Base-by-base conservation (phyloP, 2,888 invertebrate genomes). In the Coenonympha glycerion region DNA sequence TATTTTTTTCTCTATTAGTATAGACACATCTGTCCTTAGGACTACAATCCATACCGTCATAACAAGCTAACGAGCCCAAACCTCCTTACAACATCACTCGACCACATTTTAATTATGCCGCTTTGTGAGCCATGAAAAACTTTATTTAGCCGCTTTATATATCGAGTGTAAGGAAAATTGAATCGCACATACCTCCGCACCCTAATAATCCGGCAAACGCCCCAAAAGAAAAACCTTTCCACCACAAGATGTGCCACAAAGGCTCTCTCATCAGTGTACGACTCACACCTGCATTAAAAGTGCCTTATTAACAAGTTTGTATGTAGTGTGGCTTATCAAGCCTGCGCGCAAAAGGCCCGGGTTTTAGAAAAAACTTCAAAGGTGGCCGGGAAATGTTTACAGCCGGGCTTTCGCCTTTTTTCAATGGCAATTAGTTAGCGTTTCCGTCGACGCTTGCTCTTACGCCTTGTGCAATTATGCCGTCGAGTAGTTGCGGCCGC, bases 361-460 rank as follows among this genome's bases (percentile, higher is more conserved):
- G 63, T 73, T 76, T 74, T 68, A 67, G 63, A 71, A 78, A 79
- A 77, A 78, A 84, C 79, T 76, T 85, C 86, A 87, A 87, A 86
- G 82, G 71, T 65, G 63, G 67, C 62, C 65, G 69, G 73, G 73
- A 74, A 83, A 83, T 81, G 84, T 85, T 86, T 83, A 81, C 79
- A 80, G 81, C 72, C 76, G 80, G 82, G 75, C 66, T 87, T 85
- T 87, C 88, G 84, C 88, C 88, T 88, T 88, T 88, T 86, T 86
- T 87, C 79, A 88, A 88, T 88, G 87, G 88, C 88, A 88, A 88
- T 88, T 88, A 88, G 87, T 87, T 79, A 77, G 79, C 79, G 79
- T 76, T 79, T 73, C 73, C 68, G 70, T 68, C 66, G 71, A 65
- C 73, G 79, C 71, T 71, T 68, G 74, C 76, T 71, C 69, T 79